Percentiles rank a stretch among this genome's conserved stretches.
Conservation (phyloP, 2,797 vertebrate species). For the Bovichtus diacanthus region DNA sequence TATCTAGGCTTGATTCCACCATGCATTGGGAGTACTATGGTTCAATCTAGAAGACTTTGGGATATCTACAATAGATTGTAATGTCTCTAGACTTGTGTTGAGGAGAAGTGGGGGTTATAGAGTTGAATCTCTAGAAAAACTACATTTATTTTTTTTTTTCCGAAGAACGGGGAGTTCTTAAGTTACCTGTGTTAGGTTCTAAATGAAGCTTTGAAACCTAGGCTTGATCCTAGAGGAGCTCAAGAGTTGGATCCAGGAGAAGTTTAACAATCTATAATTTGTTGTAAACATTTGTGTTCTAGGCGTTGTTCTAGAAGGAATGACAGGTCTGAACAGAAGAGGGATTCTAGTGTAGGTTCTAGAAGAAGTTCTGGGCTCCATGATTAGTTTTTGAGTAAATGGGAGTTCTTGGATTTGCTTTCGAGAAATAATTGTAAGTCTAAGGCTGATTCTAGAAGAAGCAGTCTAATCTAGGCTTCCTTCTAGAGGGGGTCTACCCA, state of each 20-base stretch:
- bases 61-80: neutral
- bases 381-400: slow-evolving; percentile 4
- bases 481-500: neutral
- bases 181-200: neutral
- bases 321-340: neutral
- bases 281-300: neutral
- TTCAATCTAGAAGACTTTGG: neutral
- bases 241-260: neutral
- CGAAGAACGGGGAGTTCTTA: neutral
- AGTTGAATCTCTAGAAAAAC: neutral
- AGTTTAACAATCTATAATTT: neutral
- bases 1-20: neutral
- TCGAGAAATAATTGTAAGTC: neutral
- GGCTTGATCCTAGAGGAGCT: neutral
- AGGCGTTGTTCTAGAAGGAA: slow-evolving; percentile 1
- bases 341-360: neutral
- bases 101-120: neutral
- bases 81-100: neutral
- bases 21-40: neutral
- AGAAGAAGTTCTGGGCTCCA: neutral
- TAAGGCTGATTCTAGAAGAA: neutral
- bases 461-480: neutral
- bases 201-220: neutral
- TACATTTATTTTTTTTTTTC: neutral
- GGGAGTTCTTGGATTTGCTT: neutral